Conservation (phyloP, 2,113 vertebrate genomes). For the Columbina picui region DNA sequence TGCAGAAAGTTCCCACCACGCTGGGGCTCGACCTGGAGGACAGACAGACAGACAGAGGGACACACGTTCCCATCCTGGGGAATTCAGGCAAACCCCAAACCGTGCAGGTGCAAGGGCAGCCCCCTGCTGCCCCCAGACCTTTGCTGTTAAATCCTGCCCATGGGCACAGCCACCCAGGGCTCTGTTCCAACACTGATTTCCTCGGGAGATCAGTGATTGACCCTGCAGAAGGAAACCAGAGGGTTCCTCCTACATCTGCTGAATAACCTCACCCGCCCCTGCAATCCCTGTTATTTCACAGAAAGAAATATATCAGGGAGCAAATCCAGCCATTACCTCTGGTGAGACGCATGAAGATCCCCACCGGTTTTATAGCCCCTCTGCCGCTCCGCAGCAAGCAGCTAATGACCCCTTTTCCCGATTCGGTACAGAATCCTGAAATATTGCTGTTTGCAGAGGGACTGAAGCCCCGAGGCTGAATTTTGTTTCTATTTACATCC, state of each 20-base stretch:
- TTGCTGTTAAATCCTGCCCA: neutral
- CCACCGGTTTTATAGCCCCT: neutral
- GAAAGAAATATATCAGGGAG: neutral
- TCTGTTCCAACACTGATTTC: accelerated
- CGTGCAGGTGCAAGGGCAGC: neutral
- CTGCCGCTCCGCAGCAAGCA: neutral
- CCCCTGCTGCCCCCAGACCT: accelerated
- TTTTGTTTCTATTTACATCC: neutral
- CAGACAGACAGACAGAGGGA: neutral
- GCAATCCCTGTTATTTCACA: neutral
- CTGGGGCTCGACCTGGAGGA: neutral
- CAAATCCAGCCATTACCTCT: neutral
- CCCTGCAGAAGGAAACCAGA: neutral
- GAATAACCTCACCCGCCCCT: accelerated
- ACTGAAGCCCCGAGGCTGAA: neutral
- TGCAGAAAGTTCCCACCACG: neutral
- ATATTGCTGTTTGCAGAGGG: accelerated
- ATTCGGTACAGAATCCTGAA: neutral
- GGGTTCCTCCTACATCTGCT: neutral
- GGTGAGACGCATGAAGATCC: neutral
- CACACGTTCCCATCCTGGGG: accelerated
- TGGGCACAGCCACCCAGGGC: neutral
- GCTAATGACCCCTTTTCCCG: neutral
- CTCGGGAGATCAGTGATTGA: neutral
- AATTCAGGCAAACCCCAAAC: neutral